Percentiles rank a stretch among this genome's conserved stretches.
These are phyloP conservation scores for Crepidodera aurea DNA, from an alignment of 2,888 invertebrate species.

Conservation along the genomic window DNA sequence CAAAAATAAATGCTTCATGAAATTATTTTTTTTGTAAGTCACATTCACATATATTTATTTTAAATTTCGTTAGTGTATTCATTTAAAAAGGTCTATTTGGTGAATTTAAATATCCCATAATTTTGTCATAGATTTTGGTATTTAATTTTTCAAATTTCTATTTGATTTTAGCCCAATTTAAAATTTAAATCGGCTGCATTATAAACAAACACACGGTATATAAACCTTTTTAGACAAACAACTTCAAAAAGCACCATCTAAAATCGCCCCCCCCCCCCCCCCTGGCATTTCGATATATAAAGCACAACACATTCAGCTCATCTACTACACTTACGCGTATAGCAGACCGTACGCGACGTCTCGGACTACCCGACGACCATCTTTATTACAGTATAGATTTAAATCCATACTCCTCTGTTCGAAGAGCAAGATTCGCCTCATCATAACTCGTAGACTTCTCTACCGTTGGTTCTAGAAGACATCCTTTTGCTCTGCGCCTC, in stretches of 20 bases:
- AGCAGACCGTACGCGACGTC: not conserved
- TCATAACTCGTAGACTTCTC: conserved; percentile 67
- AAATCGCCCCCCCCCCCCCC: not conserved
- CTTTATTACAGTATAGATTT: conserved; percentile 35
- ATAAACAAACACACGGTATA: not conserved
- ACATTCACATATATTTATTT: too few relatives aligned
- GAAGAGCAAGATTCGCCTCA: conserved; percentile 57
- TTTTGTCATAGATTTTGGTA: too few relatives aligned
- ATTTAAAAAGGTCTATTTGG: too few relatives aligned
- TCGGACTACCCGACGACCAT: not conserved
- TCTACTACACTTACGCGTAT: conserved; percentile 10
- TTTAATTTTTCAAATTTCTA: too few relatives aligned
- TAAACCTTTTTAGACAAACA: not conserved
- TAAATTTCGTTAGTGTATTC: too few relatives aligned
- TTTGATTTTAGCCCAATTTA: too few relatives aligned
- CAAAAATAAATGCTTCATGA: too few relatives aligned
- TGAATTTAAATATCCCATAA: too few relatives aligned
- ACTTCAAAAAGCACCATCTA: conserved; percentile 5
- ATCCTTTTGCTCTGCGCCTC: conserved; percentile 57
- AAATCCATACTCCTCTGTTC: conserved; percentile 57
- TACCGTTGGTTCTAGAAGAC: conserved; percentile 61
- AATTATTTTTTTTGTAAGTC: too few relatives aligned
- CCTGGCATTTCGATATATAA: not conserved
- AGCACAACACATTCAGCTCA: conserved; percentile 14
- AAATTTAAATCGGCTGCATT: not conserved